Conservation (phyloP, 2,888 invertebrate genomes). For the Alloscopus bannaensis region DNA sequence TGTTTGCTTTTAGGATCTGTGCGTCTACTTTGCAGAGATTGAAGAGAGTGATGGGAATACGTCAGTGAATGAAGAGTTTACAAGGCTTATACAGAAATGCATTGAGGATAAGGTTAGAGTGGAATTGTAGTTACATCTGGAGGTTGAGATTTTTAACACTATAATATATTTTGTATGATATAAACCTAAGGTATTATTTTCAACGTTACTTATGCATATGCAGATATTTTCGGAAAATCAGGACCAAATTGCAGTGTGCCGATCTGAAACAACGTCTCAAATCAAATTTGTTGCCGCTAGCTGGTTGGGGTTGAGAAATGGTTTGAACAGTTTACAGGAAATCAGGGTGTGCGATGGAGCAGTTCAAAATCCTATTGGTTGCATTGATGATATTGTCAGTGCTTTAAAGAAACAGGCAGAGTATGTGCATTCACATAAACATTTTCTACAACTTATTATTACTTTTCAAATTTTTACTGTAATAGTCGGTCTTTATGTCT, state of each 20-base stretch:
- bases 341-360: conserved; percentile 3
- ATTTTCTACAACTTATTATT: not conserved
- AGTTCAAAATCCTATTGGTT: conserved; percentile 10
- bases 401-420: conserved; percentile 28
- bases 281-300: conserved; percentile 37
- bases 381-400: conserved; percentile 41
- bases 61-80: conserved; percentile 34
- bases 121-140: too few relatives aligned
- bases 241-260: conserved; percentile 52
- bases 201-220: not conserved
- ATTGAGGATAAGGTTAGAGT: conserved; percentile 62
- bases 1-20: conserved; percentile 45
- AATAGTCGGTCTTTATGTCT: not conserved
- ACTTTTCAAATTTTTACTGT: not conserved
- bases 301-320: conserved; percentile 55
- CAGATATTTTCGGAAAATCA: conserved; percentile 67
- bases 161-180: not conserved
- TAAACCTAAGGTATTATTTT: too few relatives aligned
- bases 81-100: conserved; percentile 49
- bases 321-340: conserved; percentile 9
- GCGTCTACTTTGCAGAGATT: conserved; percentile 57
- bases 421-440: conserved; percentile 60
- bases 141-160: not conserved
- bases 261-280: conserved; percentile 36
- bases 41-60: conserved; percentile 29